Conservation (phyloP, 2,888 invertebrate species). For the Oasisia sp. region DNA sequence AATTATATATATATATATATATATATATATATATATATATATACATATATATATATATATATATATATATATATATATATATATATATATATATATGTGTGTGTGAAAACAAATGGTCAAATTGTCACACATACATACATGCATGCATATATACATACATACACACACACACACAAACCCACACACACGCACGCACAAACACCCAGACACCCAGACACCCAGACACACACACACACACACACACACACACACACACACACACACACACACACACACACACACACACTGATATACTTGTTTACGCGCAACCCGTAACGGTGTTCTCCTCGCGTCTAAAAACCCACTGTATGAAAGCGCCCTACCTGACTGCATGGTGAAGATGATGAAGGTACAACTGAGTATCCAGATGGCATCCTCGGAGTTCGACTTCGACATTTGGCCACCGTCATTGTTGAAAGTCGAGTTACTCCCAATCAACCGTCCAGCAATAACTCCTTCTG, state of each 20-base stretch:
- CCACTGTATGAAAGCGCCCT: not conserved
- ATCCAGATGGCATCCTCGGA: conserved; percentile 88
- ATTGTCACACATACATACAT: not conserved
- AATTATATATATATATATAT: no score
- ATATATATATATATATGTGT: no score
- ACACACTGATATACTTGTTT: not conserved
- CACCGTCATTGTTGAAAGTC: not conserved
- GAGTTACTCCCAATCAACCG: not conserved
- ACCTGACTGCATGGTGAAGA: conserved; percentile 95
- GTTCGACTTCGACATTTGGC: not conserved
- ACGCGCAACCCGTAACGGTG: not conserved
- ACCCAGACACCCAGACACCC: not conserved
- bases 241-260: not conserved
- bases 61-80: no score
- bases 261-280: not conserved
- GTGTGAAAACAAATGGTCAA: no score
- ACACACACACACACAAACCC: not conserved
- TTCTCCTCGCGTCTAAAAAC: not conserved
- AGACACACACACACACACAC: not conserved
- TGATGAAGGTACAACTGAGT: conserved; percentile 85
- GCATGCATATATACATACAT: not conserved
- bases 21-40: not conserved
- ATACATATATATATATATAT: not conserved
- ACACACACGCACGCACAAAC: not conserved
- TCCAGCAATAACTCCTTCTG: not conserved